Conservation (phyloP, 2,113 vertebrate species). For the Xerus inauris region DNA sequence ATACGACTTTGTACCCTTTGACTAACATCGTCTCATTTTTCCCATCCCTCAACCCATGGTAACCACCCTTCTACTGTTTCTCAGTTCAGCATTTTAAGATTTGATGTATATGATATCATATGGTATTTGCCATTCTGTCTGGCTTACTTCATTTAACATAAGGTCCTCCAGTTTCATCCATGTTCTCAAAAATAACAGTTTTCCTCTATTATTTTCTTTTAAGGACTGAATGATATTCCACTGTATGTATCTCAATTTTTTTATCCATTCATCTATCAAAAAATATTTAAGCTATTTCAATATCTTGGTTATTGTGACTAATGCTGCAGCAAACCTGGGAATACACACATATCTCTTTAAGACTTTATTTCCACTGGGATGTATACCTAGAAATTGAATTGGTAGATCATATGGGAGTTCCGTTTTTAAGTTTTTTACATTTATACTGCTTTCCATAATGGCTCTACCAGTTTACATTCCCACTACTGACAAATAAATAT, state of each 20-base stretch:
- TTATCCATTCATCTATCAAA: background rate
- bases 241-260: background rate
- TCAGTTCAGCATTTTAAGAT: background rate
- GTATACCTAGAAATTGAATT: background rate
- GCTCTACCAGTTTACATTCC: background rate
- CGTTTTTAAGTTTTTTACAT: background rate
- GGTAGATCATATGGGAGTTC: background rate
- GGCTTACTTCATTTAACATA: background rate
- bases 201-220: background rate
- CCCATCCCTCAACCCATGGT: background rate
- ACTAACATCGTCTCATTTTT: background rate
- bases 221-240: background rate
- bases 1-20: background rate
- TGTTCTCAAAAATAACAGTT: background rate
- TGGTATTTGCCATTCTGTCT: background rate
- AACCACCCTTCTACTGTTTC: background rate
- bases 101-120: background rate
- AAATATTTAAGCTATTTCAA: background rate
- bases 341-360: background rate
- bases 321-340: background rate
- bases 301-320: background rate
- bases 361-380: background rate
- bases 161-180: background rate
- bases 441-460: background rate
- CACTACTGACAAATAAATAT: background rate